phyloP scores from a whole-genome alignment of 2,113 vertebrate genomes.

The Lamprologus speciosus region DNA sequence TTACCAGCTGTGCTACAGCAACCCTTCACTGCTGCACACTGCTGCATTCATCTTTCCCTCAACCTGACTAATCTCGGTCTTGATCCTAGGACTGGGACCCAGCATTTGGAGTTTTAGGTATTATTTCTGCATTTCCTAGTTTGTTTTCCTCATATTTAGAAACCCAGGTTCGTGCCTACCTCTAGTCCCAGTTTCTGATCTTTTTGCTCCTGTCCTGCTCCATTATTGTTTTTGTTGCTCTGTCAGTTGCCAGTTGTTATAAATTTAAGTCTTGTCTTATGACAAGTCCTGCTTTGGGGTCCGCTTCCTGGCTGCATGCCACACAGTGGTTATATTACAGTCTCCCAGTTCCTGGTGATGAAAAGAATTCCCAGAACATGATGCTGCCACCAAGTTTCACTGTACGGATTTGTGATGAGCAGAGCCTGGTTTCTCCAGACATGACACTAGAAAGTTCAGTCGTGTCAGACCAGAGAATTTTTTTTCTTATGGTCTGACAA shows the following conservation, averaged over 20 bases:
- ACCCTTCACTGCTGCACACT: background rate
- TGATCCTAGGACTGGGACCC: background rate
- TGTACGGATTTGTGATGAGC: background rate
- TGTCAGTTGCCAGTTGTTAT: background rate
- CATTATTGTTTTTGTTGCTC: background rate
- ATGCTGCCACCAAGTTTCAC: background rate
- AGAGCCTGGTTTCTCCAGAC: background rate
- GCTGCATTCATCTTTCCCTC: background rate
- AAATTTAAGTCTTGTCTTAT: background rate
- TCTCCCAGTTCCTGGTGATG: background rate
- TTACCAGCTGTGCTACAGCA: background rate
- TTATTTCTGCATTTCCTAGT: background rate
- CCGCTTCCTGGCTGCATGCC: background rate
- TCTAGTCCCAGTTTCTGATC: background rate
- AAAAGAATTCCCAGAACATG: background rate
- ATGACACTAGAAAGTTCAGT: background rate
- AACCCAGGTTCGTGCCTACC: background rate
- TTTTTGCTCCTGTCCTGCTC: background rate
- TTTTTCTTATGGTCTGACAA: background rate
- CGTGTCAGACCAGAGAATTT: background rate
- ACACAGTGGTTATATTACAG: background rate
- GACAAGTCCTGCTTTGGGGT: background rate
- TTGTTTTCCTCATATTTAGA: background rate
- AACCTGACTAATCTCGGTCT: background rate
- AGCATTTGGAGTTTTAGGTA: background rate